Base-by-base conservation (phyloP, 2,888 invertebrate species). In the Tuberolachnus salignus region DNA sequence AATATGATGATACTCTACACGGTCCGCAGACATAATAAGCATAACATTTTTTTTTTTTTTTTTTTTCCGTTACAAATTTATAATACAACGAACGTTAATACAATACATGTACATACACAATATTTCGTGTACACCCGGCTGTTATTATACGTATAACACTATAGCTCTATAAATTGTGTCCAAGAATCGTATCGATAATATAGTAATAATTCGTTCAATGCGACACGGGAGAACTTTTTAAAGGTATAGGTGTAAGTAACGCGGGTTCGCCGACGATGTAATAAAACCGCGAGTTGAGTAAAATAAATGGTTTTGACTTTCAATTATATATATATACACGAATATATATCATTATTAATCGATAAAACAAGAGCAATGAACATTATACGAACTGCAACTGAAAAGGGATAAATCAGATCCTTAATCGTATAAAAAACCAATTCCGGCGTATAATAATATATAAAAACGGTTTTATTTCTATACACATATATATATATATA, bases 401-500 rank as follows among this genome's bases (percentile, higher is more conserved):
- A 78, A 78, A 34, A 42, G 51, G 59, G 49, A 69, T 78, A 78
- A 69, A 78, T 78, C 78, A 78, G 78, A 16, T 69, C 4, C 42
- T 78, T 78, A 69, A 78, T 78, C 34, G 78, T 67, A 59, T 59
- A 78, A 78, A 75, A 78, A 78, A 69, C 26, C 51, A 61, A 64
- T 64, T 74, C 63, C 53, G 21, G 13, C 14, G 23, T 53, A n/a
- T n/a, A n/a, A n/a, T n/a, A n/a, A n/a, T n/a, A n/a, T n/a, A n/a
- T n/a, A n/a, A n/a, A n/a, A n/a, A n/a, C n/a, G n/a, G n/a, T n/a
- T 75, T 61, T 69, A 55, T 51, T 21, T 57, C 34, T 9, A 34
- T 34, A 34, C 6, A 34, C 34, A 6, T 34, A 34, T 34, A 34
- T 34, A 34, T 34, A 34, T n/a, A n/a, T n/a, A n/a, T 9, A 34